These are phyloP conservation scores for Pyralis farinalis DNA, from an alignment of 2,888 invertebrate species.

Conservation along the genomic window DNA sequence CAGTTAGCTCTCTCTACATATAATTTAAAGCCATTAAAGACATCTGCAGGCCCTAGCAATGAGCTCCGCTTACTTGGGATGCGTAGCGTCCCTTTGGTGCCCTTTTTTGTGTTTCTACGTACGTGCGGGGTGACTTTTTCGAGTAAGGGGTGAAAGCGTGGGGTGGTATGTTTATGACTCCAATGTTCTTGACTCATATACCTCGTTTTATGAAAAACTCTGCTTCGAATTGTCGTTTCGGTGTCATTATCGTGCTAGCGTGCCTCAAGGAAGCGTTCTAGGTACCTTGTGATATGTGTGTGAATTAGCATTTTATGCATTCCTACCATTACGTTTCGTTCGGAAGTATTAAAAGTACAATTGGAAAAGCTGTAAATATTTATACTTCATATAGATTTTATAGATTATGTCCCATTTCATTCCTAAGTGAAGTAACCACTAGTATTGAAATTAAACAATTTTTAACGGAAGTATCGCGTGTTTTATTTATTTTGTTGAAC, in stretches of 20 bases:
- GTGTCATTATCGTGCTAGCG: conserved; percentile 58
- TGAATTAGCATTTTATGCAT: conserved; percentile 43
- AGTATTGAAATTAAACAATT: too few relatives aligned
- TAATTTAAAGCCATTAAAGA: conserved; percentile 81
- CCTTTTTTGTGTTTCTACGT: conserved; percentile 75
- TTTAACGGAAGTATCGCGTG: too few relatives aligned
- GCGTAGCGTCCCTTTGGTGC: conserved; percentile 73
- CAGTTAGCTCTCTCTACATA: conserved; percentile 76
- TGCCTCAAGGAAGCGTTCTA: conserved; percentile 34
- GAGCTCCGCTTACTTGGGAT: conserved; percentile 75
- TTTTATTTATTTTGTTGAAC: too few relatives aligned
- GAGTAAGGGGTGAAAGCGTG: conserved; percentile 74
- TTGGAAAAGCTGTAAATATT: conserved; percentile 2
- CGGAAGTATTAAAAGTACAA: conserved; percentile 11
- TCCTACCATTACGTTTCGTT: conserved; percentile 19
- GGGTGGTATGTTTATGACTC: conserved; percentile 73
- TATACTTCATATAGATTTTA: conserved; percentile 5
- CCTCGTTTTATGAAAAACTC: conserved; percentile 74
- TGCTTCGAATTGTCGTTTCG: conserved; percentile 60
- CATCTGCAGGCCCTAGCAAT: conserved; percentile 77
- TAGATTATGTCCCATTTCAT: background rate
- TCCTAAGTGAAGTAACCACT: too few relatives aligned
- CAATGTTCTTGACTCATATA: conserved; percentile 76
- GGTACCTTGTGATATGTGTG: conserved; percentile 29
- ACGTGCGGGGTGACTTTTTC: conserved; percentile 79